phyloP scores from a whole-genome alignment of 2,113 vertebrate species.

The Salvelinus fontinalis region DNA sequence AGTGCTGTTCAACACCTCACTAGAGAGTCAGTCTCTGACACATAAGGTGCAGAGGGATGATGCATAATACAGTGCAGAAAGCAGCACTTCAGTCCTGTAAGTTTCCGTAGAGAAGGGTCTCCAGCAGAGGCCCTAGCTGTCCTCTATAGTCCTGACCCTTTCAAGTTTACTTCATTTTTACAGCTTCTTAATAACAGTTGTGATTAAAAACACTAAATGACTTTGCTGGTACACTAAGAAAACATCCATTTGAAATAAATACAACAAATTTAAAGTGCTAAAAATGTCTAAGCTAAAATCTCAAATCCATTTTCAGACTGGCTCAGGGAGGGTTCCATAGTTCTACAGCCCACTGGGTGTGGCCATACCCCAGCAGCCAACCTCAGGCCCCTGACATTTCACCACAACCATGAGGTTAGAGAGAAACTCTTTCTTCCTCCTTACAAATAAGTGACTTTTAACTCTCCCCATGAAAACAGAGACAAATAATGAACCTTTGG shows the following conservation, averaged over 20 bases:
- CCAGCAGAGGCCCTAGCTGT: background rate
- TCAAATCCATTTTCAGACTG: slow-evolving; percentile 6
- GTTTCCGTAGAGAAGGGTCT: background rate
- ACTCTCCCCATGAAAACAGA: slow-evolving; percentile 60
- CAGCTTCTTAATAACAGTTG: too few species aligned
- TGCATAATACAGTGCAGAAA: too few species aligned
- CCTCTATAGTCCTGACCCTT: background rate
- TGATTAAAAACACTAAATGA: too few species aligned
- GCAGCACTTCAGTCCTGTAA: background rate
- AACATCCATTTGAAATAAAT: background rate
- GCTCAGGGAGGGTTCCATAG: slow-evolving; percentile 40
- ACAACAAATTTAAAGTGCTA: too few species aligned
- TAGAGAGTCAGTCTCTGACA: too few species aligned
- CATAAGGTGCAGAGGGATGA: too few species aligned
- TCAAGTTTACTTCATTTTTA: too few species aligned
- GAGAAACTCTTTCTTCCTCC: too few species aligned
- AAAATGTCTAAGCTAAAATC: too few species aligned
- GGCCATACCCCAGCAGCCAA: slow-evolving; percentile 50
- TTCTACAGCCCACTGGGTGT: slow-evolving; percentile 60
- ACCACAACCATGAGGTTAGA: slow-evolving; percentile 63
- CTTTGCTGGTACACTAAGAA: background rate
- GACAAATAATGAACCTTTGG: slow-evolving; percentile 61
- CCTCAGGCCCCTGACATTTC: slow-evolving; percentile 69
- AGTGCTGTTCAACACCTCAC: too few species aligned
- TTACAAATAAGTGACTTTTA: slow-evolving; percentile 17